Evolutionary conservation across 1,140 invertebrate genomes (phyloP).

Genomic region (Goniozus legneri): DNA sequence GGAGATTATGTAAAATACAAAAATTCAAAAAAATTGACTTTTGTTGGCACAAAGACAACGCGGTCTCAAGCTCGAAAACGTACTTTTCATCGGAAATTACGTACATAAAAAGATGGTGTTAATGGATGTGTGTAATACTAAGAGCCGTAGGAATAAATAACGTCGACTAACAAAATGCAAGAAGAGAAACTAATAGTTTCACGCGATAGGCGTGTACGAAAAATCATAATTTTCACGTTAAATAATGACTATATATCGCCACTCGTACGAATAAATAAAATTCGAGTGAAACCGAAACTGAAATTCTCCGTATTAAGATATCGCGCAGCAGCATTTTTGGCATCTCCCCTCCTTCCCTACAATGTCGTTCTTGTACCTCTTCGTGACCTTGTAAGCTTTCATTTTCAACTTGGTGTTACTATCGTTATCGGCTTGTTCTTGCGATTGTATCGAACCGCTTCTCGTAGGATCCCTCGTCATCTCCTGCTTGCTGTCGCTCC

Average conservation of each 20-base stretch:
- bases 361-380: slow-evolving; percentile 38
- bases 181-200: no score
- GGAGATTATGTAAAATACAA: not conserved
- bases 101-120: not conserved
- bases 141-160: slow-evolving; percentile 1
- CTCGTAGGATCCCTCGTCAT: slow-evolving; percentile 26
- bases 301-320: slow-evolving; percentile 27
- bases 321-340: slow-evolving; percentile 40
- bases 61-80: no score
- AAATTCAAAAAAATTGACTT: no score
- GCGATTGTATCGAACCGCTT: slow-evolving; percentile 37
- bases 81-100: no score
- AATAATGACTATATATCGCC: not conserved
- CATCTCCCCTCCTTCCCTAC: slow-evolving; percentile 31
- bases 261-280: not conserved
- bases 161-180: slow-evolving; percentile 7
- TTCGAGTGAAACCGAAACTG: no score
- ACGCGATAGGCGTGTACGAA: slow-evolving; percentile 12
- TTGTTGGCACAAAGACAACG: no score
- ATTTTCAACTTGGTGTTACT: slow-evolving; percentile 27
- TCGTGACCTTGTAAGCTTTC: slow-evolving; percentile 37
- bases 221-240: slow-evolving; percentile 13
- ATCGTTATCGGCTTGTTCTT: slow-evolving; percentile 28
- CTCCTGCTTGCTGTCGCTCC: slow-evolving; percentile 19
- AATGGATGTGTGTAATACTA: not conserved